These are phyloP conservation scores for Meles meles DNA, from an alignment of 2,113 vertebrate genomes.

Conservation along the genomic window DNA sequence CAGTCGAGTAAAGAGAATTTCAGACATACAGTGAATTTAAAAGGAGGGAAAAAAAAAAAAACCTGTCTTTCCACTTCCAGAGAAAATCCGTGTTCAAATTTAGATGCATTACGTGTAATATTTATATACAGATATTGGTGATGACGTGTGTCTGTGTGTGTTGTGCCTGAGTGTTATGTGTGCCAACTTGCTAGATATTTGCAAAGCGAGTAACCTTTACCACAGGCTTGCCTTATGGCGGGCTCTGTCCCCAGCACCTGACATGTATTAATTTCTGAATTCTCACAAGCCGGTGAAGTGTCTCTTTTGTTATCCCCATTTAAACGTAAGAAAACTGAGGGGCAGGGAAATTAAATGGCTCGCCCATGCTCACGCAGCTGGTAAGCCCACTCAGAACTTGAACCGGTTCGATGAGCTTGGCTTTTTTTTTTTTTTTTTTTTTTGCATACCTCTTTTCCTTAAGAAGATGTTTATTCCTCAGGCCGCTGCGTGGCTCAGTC, in stretches of 20 bases:
- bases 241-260: neutral
- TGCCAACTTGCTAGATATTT: neutral
- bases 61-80: neutral
- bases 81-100: neutral
- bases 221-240: neutral
- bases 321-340: neutral
- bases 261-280: neutral
- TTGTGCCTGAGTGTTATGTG: neutral
- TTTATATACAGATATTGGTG: neutral
- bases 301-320: neutral
- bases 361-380: neutral
- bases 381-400: neutral
- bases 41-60: neutral
- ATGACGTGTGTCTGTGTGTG: neutral
- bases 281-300: neutral
- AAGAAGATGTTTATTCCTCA: neutral
- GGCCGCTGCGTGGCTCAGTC: too few relatives aligned
- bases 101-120: neutral
- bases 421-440: neutral
- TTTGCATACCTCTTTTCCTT: neutral
- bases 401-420: neutral
- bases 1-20: conserved; percentile 15
- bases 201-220: neutral
- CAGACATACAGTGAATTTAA: neutral
- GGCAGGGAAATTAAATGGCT: neutral